These are phyloP conservation scores for Biston betularia DNA, from an alignment of 2,888 invertebrate genomes.

Conservation along the genomic window DNA sequence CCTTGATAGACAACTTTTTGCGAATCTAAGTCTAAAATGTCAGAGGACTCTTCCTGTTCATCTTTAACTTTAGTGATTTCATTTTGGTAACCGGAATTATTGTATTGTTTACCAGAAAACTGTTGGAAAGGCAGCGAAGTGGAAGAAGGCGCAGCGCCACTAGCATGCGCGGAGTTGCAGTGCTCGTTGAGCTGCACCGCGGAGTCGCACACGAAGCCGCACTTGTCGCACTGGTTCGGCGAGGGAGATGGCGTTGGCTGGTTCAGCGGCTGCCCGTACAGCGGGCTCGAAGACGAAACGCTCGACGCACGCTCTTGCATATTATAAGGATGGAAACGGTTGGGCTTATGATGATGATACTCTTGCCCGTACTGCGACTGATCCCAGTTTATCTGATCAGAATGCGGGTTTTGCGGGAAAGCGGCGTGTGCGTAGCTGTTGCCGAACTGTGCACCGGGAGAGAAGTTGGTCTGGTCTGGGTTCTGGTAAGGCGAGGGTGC, in stretches of 20 bases:
- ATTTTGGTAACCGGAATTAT: conserved; percentile 75
- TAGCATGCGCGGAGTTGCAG: conserved; percentile 88
- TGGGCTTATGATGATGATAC: conserved; percentile 77
- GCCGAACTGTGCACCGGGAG: conserved; percentile 83
- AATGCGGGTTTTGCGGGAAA: conserved; percentile 81
- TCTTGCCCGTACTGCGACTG: conserved; percentile 80
- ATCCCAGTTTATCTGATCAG: conserved; percentile 81
- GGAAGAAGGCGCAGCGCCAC: conserved; percentile 71
- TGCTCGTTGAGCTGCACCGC: conserved; percentile 91
- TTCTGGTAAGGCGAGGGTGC: conserved; percentile 89
- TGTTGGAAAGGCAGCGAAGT: conserved; percentile 84
- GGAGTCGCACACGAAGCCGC: conserved; percentile 92
- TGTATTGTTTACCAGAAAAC: conserved; percentile 81
- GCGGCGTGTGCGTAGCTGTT: conserved; percentile 81
- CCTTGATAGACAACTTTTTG: conserved; percentile 94
- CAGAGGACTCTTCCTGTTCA: conserved; percentile 91
- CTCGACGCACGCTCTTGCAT: conserved; percentile 84
- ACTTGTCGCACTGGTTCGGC: conserved; percentile 93
- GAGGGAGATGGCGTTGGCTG: conserved; percentile 90
- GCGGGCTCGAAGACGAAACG: conserved; percentile 84
- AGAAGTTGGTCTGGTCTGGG: conserved; percentile 86
- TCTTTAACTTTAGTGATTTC: conserved; percentile 85
- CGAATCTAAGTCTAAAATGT: conserved; percentile 94
- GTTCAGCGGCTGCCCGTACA: conserved; percentile 86
- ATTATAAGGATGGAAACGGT: conserved; percentile 82